These are phyloP conservation scores for Girardia tigrina DNA, from an alignment of 2,888 invertebrate genomes.

Conservation along the genomic window DNA sequence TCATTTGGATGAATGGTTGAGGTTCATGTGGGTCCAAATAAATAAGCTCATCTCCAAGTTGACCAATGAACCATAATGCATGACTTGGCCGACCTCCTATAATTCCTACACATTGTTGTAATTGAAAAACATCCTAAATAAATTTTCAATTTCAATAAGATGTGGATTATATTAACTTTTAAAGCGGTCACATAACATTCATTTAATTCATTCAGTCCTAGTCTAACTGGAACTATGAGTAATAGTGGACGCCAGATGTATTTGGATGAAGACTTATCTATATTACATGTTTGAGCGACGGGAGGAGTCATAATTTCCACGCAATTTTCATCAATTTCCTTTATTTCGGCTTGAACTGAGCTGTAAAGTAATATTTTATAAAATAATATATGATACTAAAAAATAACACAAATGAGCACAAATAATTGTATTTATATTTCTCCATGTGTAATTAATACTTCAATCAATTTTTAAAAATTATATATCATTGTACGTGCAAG, in stretches of 20 bases:
- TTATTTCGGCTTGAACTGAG: conserved; percentile 13
- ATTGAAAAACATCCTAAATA: conserved; percentile 51
- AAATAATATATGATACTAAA: too few relatives aligned
- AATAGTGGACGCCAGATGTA: conserved; percentile 49
- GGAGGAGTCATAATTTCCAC: conserved; percentile 26
- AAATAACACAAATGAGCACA: too few relatives aligned
- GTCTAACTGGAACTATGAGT: conserved; percentile 55
- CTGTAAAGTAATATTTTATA: too few relatives aligned
- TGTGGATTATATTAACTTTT: conserved; percentile 58
- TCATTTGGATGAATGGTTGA: conserved; percentile 47
- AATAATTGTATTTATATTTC: too few relatives aligned
- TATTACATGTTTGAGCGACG: background rate
- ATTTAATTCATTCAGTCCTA: conserved; percentile 85
- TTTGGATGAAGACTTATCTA: conserved; percentile 1
- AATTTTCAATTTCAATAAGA: background rate
- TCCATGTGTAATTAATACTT: too few relatives aligned
- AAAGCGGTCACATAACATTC: conserved; percentile 75
- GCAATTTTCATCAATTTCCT: conserved; percentile 31
- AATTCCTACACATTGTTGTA: conserved; percentile 60
- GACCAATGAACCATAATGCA: conserved; percentile 88
- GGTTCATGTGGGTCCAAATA: conserved; percentile 88
- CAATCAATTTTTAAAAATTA: too few relatives aligned
- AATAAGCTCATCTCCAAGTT: conserved; percentile 75
- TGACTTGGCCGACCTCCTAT: conserved; percentile 98
- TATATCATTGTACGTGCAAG: too few relatives aligned